Evolutionary conservation across 2,797 vertebrate genomes (phyloP).

Genomic region (Pangasius mekongensis): DNA sequence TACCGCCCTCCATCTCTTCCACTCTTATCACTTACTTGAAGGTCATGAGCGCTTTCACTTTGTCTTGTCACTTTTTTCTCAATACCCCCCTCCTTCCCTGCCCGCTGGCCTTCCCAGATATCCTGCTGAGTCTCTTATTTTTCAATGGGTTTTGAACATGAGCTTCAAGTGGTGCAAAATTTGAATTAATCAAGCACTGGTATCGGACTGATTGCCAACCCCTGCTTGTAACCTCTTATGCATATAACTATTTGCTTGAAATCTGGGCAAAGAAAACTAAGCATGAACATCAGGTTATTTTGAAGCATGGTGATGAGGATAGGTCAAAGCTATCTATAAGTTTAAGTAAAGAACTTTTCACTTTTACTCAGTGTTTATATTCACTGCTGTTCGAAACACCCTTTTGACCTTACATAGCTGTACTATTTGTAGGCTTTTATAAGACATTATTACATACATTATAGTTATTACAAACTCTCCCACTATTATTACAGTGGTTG

Average conservation of each 20-base stretch:
- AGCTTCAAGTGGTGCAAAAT: conserved; percentile 34
- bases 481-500: not conserved
- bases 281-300: not conserved
- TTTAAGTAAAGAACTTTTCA: not conserved
- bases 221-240: conserved; percentile 9
- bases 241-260: not conserved
- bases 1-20: conserved; percentile 41
- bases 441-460: not conserved
- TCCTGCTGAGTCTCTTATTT: conserved; percentile 19
- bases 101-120: not conserved
- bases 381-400: not conserved
- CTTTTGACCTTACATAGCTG: not conserved
- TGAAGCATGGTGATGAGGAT: not conserved
- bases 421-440: not conserved
- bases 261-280: not conserved
- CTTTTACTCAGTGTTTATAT: no score
- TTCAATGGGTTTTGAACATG: conserved; percentile 15
- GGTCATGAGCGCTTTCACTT: conserved; percentile 49
- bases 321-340: not conserved
- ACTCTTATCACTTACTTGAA: conserved; percentile 55
- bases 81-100: not conserved
- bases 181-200: conserved; percentile 32
- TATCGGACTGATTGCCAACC: conserved; percentile 26
- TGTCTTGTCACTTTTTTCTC: conserved; percentile 38
- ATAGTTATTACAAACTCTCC: not conserved